Evolutionary conservation across 2,113 vertebrate species (phyloP), one percentile per base, ranked within the genome.

Genomic region (Sterrhoptilus dennistouni): DNA sequence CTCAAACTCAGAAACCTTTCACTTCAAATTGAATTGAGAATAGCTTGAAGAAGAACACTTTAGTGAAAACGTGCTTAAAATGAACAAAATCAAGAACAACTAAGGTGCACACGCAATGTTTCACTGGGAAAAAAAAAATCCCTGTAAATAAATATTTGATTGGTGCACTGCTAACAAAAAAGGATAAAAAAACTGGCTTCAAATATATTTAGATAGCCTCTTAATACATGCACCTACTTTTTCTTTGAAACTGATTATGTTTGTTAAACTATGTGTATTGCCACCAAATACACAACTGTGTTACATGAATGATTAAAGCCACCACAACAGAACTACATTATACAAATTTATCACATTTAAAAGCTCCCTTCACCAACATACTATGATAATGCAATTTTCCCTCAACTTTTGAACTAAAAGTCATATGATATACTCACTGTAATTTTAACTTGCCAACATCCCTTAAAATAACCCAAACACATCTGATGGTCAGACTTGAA

Each of bases 1-100:
- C 95, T 92, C 94, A 96, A 98, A 98, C 89, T 97, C 86, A 83
- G 92, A 97, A 97, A 97, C 96, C 95, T 97, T 97, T 97, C 96
- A 92, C 93, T 97, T 97, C 97, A 97, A 98, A 98, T 97, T 98
- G 97, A 98, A 97, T 97, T 94, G 97, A 97, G 97, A 98, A 95
- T 83, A 94, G 94, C 94, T 97, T 87, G 94, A 97, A 97, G 94
- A 96, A 90, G 87, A 98, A 93, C 61, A 92, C 84, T 97, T 97
- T 35, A 91, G 92, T 66, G 84, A 91, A 96, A 97, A 97, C 72
- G 89, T 98, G 97, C 96, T 96, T 89, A 93, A 98, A 97, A 98
- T 98, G 96, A 97, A 93, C 87, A 97, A 98, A 96, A 93, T 12
- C 54, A 93, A 70, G 42, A 93, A 86, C 75, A 78, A 89, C 87